Percentiles rank a stretch among this genome's conserved stretches.
Evolutionary conservation across 2,888 invertebrate genomes (phyloP).

Genomic region (Eurytoma californica): DNA sequence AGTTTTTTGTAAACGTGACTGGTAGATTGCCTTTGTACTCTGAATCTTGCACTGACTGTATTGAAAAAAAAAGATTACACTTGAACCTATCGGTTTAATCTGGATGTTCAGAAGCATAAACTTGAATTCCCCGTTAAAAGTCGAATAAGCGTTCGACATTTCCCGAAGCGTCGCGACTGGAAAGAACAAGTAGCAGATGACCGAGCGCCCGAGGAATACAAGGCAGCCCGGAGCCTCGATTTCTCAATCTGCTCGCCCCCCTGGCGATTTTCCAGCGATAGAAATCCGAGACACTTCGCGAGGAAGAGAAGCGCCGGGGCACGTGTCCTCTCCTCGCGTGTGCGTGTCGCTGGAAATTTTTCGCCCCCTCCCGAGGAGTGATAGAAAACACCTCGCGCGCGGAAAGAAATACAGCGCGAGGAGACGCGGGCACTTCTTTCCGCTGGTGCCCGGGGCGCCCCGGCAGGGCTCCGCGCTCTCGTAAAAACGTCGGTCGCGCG

Average conservation of each 20-base stretch:
- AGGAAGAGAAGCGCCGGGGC: too few species aligned
- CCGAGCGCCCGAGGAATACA: neutral
- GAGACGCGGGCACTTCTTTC: neutral
- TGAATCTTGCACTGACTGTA: too few species aligned
- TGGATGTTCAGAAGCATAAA: too few species aligned
- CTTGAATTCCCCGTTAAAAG: too few species aligned
- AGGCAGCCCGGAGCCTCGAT: neutral
- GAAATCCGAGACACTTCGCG: too few species aligned
- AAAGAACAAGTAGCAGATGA: too few species aligned
- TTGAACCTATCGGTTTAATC: too few species aligned
- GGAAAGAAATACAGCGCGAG: neutral
- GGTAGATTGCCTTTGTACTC: neutral
- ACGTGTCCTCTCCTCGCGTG: too few species aligned
- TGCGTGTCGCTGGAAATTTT: neutral
- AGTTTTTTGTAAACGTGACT: neutral
- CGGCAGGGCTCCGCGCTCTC: neutral
- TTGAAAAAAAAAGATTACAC: too few species aligned
- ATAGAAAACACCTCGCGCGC: neutral
- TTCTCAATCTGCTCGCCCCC: neutral
- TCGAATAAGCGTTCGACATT: too few species aligned
- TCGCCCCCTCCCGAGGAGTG: neutral
- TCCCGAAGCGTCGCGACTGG: too few species aligned
- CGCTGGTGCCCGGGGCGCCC: neutral
- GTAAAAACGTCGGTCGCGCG: constrained; percentile 37
- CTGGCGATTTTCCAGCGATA: neutral